Base-by-base conservation (phyloP, 2,888 invertebrate genomes). In the Idaea biselata region DNA sequence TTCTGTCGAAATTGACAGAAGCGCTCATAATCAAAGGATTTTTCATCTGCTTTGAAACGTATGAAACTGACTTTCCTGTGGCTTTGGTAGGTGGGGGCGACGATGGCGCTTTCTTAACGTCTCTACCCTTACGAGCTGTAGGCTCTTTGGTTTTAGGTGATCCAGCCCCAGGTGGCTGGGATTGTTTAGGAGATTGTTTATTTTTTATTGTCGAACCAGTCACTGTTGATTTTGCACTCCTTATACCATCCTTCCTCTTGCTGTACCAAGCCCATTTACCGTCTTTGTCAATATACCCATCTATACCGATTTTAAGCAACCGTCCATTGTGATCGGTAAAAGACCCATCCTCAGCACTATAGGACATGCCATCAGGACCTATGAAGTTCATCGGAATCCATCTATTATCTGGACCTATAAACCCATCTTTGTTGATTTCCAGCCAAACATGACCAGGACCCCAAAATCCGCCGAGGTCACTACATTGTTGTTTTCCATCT, bases 401-500 rank as follows among this genome's bases (percentile, higher is more conserved):
- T 5, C 91, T 84, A 59, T 83, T 82, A 71, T 92, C 92, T 0
- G 84, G 87, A 2, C 88, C 91, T 65, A 92, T 85, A 60, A 82
- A 92, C 16, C 92, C 92, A 62, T 92, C 91, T 77, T 87, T 91
- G 73, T 87, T 90, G 7, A 92, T 89, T 69, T 92, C 91, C 66
- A 82, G 59, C 92, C 92, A 92, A 60, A 76, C 63, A 25, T 83
- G 81, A 11, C 76, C 74, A n/a, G 78, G 85, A 58, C 79, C 75
- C 88, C 88, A 91, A 69, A 92, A 92, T 1, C 92, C 92, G 8
- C 92, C 92, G 55, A 92, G 79, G 75, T 92, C 92, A 63, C 88
- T 91, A 63, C 92, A 92, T 72, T 85, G 84, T 61, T 84, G 82
- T 70, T 84, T 88, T 5, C 91, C 92, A 69, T 91, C 89, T 0